Evolutionary conservation across 2,797 vertebrate genomes (phyloP).

Genomic region (Spheniscus humboldti): DNA sequence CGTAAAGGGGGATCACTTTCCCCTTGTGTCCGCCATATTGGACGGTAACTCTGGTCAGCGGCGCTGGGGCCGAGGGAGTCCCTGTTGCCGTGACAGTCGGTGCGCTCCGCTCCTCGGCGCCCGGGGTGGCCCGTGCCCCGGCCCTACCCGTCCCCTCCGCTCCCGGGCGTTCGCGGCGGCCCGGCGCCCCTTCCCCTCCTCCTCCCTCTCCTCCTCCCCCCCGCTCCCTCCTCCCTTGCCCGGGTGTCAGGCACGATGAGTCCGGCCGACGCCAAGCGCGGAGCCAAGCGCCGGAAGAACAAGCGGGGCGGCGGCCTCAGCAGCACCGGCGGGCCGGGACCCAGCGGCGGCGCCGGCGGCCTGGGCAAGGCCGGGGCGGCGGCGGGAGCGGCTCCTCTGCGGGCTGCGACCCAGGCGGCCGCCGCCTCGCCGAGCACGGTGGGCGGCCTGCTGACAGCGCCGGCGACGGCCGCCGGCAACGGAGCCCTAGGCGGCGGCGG

Average conservation of each 20-base stretch:
- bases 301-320: conserved; percentile 91
- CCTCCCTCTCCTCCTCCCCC: background rate
- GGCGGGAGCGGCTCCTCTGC: conserved; percentile 48
- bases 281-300: conserved; percentile 97
- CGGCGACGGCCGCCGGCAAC: conserved; percentile 32
- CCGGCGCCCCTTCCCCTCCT: background rate
- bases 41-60: conserved; percentile 88
- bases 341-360: conserved; percentile 75
- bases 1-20: conserved; percentile 85
- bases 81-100: conserved; percentile 58
- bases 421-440: conserved; percentile 70
- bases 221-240: conserved; percentile 55
- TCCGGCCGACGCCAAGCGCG: conserved; percentile 95
- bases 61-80: conserved; percentile 75
- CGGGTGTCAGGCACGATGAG: conserved; percentile 85
- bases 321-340: conserved; percentile 81
- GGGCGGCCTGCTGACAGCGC: conserved; percentile 77
- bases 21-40: conserved; percentile 95
- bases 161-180: conserved; percentile 38
- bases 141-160: background rate
- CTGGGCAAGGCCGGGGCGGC: conserved; percentile 46
- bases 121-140: conserved; percentile 10
- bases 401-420: conserved; percentile 61
- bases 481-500: background rate
- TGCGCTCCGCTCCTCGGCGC: conserved; percentile 7